A percentile compares a stretch with the other conserved stretches of the same genome.
phyloP scores from a whole-genome alignment of 2,797 vertebrate genomes.

The Pseudochaenichthys georgianus region DNA sequence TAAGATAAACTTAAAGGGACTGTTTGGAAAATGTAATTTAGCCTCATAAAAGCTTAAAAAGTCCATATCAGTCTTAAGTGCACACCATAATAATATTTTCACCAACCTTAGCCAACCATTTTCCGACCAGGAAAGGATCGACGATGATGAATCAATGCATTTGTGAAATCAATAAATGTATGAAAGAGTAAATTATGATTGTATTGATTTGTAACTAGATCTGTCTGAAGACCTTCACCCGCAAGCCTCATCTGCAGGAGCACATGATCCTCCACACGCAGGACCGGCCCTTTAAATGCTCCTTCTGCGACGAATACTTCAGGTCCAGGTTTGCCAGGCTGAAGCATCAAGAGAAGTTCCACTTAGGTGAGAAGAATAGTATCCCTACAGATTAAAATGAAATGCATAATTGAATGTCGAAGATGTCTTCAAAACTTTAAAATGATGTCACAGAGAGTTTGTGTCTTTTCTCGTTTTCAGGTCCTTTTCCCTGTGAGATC shows the following conservation, averaged over 20 bases:
- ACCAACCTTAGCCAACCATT: no score
- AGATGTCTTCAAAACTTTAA: neutral
- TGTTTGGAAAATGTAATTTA: no score
- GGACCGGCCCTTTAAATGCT: conserved; percentile 97
- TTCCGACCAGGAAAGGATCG: no score
- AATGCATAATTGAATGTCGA: neutral
- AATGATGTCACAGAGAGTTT: neutral
- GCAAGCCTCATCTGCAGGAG: conserved; percentile 95
- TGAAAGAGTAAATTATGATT: neutral
- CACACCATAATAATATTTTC: no score
- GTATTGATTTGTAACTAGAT: conserved; percentile 82
- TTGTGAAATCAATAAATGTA: neutral
- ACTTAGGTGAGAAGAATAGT: conserved; percentile 87
- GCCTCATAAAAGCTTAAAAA: no score
- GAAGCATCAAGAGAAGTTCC: conserved; percentile 98
- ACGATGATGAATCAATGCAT: neutral
- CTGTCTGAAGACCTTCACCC: conserved; percentile 96
- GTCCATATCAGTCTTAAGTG: no score
- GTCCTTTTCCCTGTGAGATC: conserved; percentile 97
- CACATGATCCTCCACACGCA: conserved; percentile 99
- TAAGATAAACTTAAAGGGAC: neutral
- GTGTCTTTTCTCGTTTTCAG: conserved; percentile 70
- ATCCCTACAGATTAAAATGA: neutral
- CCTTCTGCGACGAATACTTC: conserved; percentile 97
- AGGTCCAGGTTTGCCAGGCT: conserved; percentile 96